Conservation (phyloP, 2,113 vertebrate species). For the Eurypyga helias region DNA sequence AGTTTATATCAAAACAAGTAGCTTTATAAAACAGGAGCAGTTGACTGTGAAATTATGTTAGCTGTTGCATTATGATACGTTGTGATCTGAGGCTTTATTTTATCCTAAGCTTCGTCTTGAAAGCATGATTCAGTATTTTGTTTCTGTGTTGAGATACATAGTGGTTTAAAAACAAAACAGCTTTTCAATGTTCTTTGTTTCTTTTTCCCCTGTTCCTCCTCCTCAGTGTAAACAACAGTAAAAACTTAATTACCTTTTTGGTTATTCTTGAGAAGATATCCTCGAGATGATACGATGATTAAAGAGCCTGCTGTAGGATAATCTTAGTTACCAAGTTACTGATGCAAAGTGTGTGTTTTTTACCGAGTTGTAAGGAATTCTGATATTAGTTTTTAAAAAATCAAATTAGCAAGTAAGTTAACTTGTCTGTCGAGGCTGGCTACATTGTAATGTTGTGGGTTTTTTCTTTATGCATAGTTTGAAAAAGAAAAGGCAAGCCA, state of each 20-base stretch:
- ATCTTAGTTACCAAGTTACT: neutral
- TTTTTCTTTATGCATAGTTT: conserved; percentile 62
- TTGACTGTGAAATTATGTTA: neutral
- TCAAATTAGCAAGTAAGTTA: neutral
- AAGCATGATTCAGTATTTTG: neutral
- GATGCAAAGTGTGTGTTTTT: neutral
- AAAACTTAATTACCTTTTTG: neutral
- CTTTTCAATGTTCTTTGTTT: neutral
- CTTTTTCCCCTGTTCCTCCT: neutral
- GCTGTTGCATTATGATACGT: neutral
- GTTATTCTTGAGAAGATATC: neutral
- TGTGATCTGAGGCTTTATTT: neutral
- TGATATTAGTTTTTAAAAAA: neutral
- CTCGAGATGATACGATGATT: neutral
- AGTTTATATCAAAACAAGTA: conserved; percentile 36
- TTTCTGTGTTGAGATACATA: neutral
- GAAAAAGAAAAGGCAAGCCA: conserved; percentile 81
- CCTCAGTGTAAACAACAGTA: neutral
- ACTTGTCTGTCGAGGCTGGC: neutral
- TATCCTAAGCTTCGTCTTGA: neutral
- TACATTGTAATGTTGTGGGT: neutral
- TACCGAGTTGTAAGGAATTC: neutral
- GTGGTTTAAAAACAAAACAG: neutral
- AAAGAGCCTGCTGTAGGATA: neutral
- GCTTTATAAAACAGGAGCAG: neutral